Percentiles rank a stretch among this genome's conserved stretches.
These are phyloP conservation scores for Nycticorax nycticorax DNA, from an alignment of 2,113 vertebrate genomes.

Conservation along the genomic window DNA sequence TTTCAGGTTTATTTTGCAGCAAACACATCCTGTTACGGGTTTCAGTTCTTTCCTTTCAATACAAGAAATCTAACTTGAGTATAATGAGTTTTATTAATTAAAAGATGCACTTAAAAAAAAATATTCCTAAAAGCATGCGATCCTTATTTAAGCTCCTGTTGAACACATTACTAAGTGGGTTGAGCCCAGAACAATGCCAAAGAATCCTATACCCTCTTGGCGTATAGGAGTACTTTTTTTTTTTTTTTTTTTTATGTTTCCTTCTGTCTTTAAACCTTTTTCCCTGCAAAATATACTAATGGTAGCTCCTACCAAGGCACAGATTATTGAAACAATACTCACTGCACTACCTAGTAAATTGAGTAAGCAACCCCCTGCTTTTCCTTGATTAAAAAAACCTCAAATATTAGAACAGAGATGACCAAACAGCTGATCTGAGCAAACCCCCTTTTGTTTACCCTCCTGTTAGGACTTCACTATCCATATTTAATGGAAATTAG, in stretches of 20 bases:
- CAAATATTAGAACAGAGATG: background rate
- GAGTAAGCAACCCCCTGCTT: background rate
- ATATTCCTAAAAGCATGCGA: background rate
- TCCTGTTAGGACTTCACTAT: background rate
- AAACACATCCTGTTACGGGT: background rate
- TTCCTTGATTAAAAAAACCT: background rate
- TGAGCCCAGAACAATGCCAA: background rate
- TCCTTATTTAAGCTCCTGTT: background rate
- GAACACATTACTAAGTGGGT: background rate
- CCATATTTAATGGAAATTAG: background rate
- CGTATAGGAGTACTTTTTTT: rapidly evolving
- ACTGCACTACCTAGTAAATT: background rate
- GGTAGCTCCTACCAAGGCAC: background rate
- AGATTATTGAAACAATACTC: background rate
- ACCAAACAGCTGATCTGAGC: background rate
- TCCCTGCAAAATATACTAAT: background rate
- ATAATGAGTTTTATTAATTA: background rate
- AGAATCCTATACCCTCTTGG: background rate
- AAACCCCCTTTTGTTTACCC: background rate
- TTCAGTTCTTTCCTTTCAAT: background rate
- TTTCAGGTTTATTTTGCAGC: background rate
- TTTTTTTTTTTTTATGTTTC: background rate
- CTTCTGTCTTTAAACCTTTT: background rate
- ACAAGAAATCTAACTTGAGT: background rate
- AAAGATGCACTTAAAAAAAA: background rate